Evolutionary conservation across 2,113 vertebrate species (phyloP).

Genomic region (Halcyon malimbica): DNA sequence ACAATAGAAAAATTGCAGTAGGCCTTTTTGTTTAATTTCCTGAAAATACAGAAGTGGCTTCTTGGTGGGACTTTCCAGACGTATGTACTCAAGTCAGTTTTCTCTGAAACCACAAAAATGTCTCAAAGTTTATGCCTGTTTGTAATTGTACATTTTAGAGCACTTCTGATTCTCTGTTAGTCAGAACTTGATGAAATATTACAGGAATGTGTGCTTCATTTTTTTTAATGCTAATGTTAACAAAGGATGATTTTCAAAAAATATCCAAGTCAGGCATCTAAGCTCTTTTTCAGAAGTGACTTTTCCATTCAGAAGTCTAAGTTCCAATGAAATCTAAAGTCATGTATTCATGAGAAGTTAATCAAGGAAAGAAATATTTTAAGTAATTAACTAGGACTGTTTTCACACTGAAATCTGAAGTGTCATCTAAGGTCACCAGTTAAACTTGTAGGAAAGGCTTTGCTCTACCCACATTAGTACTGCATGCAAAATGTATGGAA

Average conservation of each 20-base stretch:
- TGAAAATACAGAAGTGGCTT: conserved; percentile 66
- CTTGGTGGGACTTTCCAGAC: conserved; percentile 61
- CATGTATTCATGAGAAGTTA: not conserved
- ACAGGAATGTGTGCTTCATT: not conserved
- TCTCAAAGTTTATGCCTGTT: conserved; percentile 59
- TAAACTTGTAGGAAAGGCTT: not conserved
- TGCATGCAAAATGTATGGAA: not conserved
- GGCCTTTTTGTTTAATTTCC: conserved; percentile 36
- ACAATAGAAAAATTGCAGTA: conserved; percentile 26
- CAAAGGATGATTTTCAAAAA: conserved; percentile 11
- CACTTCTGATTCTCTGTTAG: conserved; percentile 41
- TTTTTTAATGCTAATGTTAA: not conserved
- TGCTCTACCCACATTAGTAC: not conserved
- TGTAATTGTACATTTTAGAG: conserved; percentile 48
- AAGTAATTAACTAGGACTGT: not conserved
- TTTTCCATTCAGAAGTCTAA: not conserved
- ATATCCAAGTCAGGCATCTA: not conserved
- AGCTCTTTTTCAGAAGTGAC: not conserved
- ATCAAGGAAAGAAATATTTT: not conserved
- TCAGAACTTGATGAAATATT: conserved; percentile 51
- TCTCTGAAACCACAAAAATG: conserved; percentile 63
- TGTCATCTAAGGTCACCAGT: not conserved
- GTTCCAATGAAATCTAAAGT: not conserved
- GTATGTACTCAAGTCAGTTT: conserved; percentile 45
- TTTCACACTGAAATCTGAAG: not conserved